A percentile compares a stretch with the other conserved stretches of the same genome.
These are phyloP conservation scores for Sebastes iracundus DNA, from an alignment of 2,797 vertebrate species.

Conservation along the genomic window DNA sequence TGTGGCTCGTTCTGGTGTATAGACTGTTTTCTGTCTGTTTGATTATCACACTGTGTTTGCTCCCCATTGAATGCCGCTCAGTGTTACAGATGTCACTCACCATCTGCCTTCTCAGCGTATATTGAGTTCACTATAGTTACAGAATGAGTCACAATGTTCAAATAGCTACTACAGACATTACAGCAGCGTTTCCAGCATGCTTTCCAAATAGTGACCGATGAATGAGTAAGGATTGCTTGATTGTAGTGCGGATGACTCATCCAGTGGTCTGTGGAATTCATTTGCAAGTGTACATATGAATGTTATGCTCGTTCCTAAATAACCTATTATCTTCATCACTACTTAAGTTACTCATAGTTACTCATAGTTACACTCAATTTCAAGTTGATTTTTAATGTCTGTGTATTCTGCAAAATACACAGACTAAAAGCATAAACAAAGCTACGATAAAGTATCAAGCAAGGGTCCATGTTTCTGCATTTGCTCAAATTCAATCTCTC, in stretches of 20 bases:
- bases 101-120: conserved; percentile 28
- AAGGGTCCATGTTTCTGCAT: not conserved
- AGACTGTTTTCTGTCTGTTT: not conserved
- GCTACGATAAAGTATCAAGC: not conserved
- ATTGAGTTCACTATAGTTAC: conserved; percentile 18
- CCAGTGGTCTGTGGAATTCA: not conserved
- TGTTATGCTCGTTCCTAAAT: not conserved
- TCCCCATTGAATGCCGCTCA: conserved; percentile 4
- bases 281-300: not conserved
- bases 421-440: not conserved
- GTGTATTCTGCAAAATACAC: not conserved
- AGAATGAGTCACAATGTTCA: conserved; percentile 1
- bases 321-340: not conserved
- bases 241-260: conserved; percentile 6
- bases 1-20: not conserved
- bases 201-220: conserved; percentile 28
- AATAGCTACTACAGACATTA: conserved; percentile 11
- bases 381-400: not conserved
- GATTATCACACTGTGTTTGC: conserved; percentile 6
- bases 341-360: not conserved
- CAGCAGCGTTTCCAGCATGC: conserved; percentile 17
- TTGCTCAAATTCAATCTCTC: not conserved
- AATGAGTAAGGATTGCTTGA: not conserved
- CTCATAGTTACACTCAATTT: not conserved
- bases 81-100: conserved; percentile 27